phyloP scores from a whole-genome alignment of 2,113 vertebrate genomes.

The Oceanites oceanicus region DNA sequence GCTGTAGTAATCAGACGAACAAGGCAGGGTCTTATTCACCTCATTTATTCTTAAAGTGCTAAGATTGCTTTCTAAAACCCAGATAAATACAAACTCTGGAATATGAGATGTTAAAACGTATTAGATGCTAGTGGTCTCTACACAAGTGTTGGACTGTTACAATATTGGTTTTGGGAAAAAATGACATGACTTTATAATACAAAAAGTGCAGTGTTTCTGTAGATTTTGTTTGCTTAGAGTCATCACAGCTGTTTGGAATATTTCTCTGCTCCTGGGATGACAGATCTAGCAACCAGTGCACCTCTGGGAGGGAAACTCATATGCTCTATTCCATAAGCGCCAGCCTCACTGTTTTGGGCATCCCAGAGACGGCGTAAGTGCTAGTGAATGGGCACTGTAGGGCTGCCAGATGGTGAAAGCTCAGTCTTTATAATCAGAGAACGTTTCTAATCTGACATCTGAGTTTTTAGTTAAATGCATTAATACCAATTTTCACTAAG shows the following conservation, averaged over 20 bases:
- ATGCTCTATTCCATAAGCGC: neutral
- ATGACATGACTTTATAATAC: neutral
- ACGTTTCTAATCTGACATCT: neutral
- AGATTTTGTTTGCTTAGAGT: neutral
- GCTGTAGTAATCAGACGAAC: neutral
- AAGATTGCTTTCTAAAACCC: neutral
- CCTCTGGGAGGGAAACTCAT: neutral
- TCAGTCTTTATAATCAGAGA: neutral
- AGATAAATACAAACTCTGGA: neutral
- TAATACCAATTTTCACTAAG: neutral
- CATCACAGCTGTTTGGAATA: neutral
- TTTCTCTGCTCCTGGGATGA: neutral
- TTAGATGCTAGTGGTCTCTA: neutral
- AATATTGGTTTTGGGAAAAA: neutral
- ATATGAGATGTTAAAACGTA: neutral
- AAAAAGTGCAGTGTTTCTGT: neutral
- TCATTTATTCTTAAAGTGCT: neutral
- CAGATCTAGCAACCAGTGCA: neutral
- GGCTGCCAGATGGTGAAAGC: neutral
- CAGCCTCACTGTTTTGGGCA: neutral
- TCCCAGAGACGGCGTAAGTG: neutral
- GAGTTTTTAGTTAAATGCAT: neutral
- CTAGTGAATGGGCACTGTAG: neutral
- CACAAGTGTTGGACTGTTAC: neutral
- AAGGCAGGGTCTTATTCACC: neutral